Conservation (phyloP, 2,797 vertebrate genomes). For the Helostoma temminkii region DNA sequence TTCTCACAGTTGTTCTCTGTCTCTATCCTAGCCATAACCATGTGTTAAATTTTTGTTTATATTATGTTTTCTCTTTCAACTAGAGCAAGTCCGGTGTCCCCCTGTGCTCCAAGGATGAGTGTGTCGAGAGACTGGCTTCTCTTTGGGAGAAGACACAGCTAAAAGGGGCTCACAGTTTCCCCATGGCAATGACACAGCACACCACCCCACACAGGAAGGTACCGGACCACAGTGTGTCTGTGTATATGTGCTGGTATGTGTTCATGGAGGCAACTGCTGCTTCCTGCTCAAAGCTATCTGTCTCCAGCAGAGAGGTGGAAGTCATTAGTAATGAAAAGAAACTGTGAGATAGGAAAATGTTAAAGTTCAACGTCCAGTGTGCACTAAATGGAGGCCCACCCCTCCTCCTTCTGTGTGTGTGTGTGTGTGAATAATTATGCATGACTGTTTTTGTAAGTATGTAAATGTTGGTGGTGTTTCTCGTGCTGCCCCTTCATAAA, state of each 20-base stretch:
- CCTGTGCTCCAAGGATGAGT: constrained; percentile 83
- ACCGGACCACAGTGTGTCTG: constrained; percentile 31
- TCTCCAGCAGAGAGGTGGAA: constrained; percentile 49
- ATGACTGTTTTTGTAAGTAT: constrained; percentile 7
- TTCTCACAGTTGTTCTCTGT: background rate
- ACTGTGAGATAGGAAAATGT: constrained; percentile 28
- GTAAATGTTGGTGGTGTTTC: constrained; percentile 35
- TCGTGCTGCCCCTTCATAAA: constrained; percentile 25
- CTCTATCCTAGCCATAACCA: background rate
- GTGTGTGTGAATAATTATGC: background rate
- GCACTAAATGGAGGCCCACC: constrained; percentile 39
- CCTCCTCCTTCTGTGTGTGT: background rate
- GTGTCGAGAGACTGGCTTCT: constrained; percentile 86
- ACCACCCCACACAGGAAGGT: constrained; percentile 91
- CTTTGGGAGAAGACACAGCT: constrained; percentile 92
- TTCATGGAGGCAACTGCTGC: background rate
- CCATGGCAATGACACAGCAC: constrained; percentile 89
- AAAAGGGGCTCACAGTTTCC: constrained; percentile 89
- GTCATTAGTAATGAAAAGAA: constrained; percentile 41
- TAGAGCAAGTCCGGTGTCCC: constrained; percentile 90
- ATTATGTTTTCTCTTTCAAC: background rate
- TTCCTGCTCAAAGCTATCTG: constrained; percentile 40
- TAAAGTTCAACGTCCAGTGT: constrained; percentile 41
- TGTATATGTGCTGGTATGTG: constrained; percentile 7
- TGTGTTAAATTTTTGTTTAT: background rate